Conservation (phyloP, 2,113 vertebrate species). For the Rhinolophus sinicus region DNA sequence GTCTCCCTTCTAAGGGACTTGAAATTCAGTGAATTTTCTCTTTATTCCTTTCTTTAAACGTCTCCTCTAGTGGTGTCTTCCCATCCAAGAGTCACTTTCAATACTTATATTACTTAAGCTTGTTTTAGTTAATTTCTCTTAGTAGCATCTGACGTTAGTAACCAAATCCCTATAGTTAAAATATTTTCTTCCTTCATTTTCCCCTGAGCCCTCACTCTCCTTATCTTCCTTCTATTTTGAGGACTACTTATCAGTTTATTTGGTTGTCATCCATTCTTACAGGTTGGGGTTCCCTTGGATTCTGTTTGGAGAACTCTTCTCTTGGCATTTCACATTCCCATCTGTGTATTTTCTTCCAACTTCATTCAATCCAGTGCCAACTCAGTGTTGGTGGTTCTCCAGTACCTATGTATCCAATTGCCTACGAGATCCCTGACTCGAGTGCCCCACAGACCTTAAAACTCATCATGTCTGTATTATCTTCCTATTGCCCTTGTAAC, state of each 20-base stretch:
- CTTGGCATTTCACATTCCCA: not conserved
- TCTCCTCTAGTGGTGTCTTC: not conserved
- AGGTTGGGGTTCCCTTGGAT: not conserved
- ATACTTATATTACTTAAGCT: not conserved
- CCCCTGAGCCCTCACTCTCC: not conserved
- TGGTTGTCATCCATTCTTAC: not conserved
- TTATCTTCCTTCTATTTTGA: not conserved
- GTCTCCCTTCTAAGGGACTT: not conserved
- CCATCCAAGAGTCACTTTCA: not conserved
- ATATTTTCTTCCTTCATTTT: not conserved
- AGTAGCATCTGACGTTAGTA: not conserved
- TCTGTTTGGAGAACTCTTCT: not conserved
- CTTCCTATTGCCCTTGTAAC: not conserved
- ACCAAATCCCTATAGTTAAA: not conserved
- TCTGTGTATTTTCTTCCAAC: not conserved
- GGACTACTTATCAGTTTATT: not conserved
- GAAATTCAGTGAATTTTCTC: not conserved
- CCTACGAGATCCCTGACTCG: not conserved
- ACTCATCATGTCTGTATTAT: not conserved
- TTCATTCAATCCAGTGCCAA: accelerated
- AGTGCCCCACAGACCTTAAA: not conserved
- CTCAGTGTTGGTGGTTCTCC: not conserved
- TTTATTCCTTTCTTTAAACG: not conserved
- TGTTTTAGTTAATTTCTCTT: not conserved
- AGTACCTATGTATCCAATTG: not conserved